A percentile compares a stretch with the other conserved stretches of the same genome.
Evolutionary conservation across 2,888 invertebrate genomes (phyloP).

Genomic region (Cataglyphis altisquamis): DNA sequence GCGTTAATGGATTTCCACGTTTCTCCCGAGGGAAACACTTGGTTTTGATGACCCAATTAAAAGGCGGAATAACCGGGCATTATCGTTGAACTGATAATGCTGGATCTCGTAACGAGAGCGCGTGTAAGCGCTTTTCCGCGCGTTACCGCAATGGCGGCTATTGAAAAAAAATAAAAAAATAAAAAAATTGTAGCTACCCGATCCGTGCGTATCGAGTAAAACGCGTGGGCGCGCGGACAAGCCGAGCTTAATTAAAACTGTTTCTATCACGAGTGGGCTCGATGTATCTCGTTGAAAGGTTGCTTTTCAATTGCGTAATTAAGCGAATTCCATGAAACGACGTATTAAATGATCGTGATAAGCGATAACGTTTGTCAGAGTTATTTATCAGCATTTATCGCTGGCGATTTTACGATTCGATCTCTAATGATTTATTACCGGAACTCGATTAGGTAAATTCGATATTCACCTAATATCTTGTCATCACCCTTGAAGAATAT

Average conservation of each 20-base stretch:
- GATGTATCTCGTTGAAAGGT: slow-evolving; percentile 26
- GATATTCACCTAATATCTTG: neutral
- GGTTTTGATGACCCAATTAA: slow-evolving; percentile 69
- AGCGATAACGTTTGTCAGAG: slow-evolving; percentile 16
- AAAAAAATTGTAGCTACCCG: slow-evolving; percentile 24
- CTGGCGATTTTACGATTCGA: neutral
- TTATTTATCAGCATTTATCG: slow-evolving; percentile 24
- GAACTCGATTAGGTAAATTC: neutral
- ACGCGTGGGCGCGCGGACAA: neutral
- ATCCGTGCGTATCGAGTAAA: slow-evolving; percentile 33
- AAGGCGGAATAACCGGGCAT: slow-evolving; percentile 70
- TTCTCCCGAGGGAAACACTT: slow-evolving; percentile 63
- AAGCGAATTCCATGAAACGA: slow-evolving; percentile 27
- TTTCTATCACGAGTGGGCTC: slow-evolving; percentile 30
- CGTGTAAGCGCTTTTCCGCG: slow-evolving; percentile 67
- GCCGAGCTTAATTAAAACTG: slow-evolving; percentile 49
- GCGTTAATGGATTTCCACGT: slow-evolving; percentile 51
- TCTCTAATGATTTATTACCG: slow-evolving; percentile 21
- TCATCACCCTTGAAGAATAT: neutral
- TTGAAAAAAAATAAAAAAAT: slow-evolving; percentile 24
- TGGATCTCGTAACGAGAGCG: slow-evolving; percentile 66
- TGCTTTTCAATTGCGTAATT: slow-evolving; percentile 37
- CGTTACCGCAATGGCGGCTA: slow-evolving; percentile 36
- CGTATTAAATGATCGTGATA: slow-evolving; percentile 26
- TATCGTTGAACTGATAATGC: slow-evolving; percentile 72